Base-by-base conservation (phyloP, 2,113 vertebrate genomes). In the Hydrochoerus hydrochaeris region DNA sequence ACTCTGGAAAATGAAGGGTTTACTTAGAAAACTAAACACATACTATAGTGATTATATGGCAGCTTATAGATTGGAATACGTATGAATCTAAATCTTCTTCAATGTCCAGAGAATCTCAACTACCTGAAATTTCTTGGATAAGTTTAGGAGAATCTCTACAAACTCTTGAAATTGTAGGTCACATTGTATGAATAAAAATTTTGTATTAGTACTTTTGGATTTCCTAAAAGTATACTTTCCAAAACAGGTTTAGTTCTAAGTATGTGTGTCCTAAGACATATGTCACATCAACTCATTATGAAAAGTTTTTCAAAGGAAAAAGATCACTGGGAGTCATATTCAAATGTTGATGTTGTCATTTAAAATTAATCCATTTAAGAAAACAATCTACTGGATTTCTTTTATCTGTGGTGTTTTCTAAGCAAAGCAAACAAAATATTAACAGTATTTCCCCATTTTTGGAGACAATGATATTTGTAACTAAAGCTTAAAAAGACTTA, bases 1-100 rank as follows among this genome's bases (percentile, higher is more conserved):
- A 90, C 67, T 71, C n/a, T 86, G 30, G n/a, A 90, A 90, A 90
- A 90, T 63, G 41, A 87, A 82, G 12, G 19, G 73, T 86, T 82
- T 85, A 54, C n/a, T 26, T 0, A 73, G 44, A 94, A 73, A 11
- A 46, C 41, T 71, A 20, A 38, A 71, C 63, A 80, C 16, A 62
- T 38, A 90, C 38, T 63, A 2, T 14, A 63, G 7, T 32, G 87
- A 87, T 75, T 73, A 65, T 13, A 90, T 22, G 80, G 71, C 71
- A 46, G 12, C n/a, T 58, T 3, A 14, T 16, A 22, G 38, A 38
- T 32, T 91, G 54, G 8, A 32, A 32, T 46, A 80, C 19, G 82
- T 35, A 46, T 5, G 6, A 52, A 65, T 57, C 63, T 90, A 54
- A 12, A 73, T 38, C 24, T 17, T 73, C 30, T 63, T 90, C 30